Evolutionary conservation across 1,140 invertebrate genomes (phyloP).

Genomic region (Drosophila tani): DNA sequence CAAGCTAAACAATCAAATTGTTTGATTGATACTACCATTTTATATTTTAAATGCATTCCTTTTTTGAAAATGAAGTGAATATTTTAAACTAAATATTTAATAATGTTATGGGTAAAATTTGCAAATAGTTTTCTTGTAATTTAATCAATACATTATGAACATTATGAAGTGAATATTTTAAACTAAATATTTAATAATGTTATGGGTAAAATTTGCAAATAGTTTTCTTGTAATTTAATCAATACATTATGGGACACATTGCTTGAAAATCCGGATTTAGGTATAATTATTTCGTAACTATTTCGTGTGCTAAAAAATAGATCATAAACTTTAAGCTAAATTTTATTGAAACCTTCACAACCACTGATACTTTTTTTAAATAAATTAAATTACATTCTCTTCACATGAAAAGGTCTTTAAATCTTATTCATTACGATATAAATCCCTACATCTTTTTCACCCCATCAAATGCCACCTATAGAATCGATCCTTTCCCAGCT

Average conservation of each 20-base stretch:
- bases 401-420: background rate
- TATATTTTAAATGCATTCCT: background rate
- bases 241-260: background rate
- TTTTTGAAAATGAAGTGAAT: background rate
- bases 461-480: background rate
- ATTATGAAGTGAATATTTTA: background rate
- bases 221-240: background rate
- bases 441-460: background rate
- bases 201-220: background rate
- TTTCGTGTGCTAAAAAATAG: no score
- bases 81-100: background rate
- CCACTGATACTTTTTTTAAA: background rate
- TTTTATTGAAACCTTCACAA: background rate
- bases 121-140: background rate
- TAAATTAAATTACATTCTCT: background rate
- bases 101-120: background rate
- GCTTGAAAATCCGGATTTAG: background rate
- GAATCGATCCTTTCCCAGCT: slow-evolving; percentile 3
- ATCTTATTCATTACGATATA: background rate
- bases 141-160: background rate
- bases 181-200: background rate
- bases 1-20: background rate
- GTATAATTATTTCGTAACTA: background rate
- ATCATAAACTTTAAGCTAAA: no score
- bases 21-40: background rate